Conservation (phyloP, 2,113 vertebrate genomes). For the Psilopogon haemacephalus region DNA sequence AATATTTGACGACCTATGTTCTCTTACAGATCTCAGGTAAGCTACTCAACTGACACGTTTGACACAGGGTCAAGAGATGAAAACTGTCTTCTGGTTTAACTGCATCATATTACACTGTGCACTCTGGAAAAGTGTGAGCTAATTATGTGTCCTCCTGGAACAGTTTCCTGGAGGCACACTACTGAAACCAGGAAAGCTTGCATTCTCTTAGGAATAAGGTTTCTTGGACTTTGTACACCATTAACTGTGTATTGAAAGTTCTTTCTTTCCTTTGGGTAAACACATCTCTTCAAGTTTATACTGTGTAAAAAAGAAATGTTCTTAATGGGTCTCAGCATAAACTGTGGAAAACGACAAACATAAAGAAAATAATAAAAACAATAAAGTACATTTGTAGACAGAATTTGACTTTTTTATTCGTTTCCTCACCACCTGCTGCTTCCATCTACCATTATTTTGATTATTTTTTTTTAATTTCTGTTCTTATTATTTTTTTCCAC, state of each 20-base stretch:
- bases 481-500: neutral
- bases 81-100: slow-evolving; percentile 41
- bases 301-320: neutral
- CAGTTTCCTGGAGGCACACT: neutral
- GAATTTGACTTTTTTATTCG: neutral
- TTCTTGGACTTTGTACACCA: neutral
- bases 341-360: neutral
- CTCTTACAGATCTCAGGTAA: slow-evolving; percentile 26
- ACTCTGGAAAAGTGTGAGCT: slow-evolving; percentile 27
- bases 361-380: neutral
- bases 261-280: neutral
- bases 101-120: slow-evolving; percentile 47
- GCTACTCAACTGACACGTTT: neutral
- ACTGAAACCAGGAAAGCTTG: neutral
- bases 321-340: neutral
- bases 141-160: slow-evolving; percentile 18
- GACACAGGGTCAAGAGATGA: slow-evolving; percentile 51
- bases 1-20: neutral
- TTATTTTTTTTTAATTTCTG: neutral
- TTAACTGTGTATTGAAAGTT: neutral
- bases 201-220: neutral
- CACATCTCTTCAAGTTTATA: neutral
- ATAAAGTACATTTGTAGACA: neutral
- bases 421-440: neutral
- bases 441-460: neutral